Evolutionary conservation across 1,140 invertebrate species (phyloP).

Genomic region (Neotoxoptera formosana): DNA sequence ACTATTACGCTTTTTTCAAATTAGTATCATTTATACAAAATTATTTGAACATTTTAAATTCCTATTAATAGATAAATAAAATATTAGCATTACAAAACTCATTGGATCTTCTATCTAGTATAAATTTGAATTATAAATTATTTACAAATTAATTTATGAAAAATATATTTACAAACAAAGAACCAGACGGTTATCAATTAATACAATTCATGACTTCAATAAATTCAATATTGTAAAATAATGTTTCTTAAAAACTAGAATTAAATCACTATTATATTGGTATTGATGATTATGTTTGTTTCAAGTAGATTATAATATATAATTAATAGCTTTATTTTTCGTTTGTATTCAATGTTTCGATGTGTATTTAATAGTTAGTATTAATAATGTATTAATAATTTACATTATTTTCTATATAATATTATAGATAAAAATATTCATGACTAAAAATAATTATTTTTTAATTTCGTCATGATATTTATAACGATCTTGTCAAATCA

Average conservation of each 20-base stretch:
- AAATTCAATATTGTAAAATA: not conserved
- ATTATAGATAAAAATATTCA: not conserved
- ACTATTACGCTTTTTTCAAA: not conserved
- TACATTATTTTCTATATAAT: not conserved
- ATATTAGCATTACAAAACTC: not conserved
- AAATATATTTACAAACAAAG: too few species aligned
- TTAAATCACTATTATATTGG: not conserved
- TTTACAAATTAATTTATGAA: too few species aligned
- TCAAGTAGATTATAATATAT: too few species aligned
- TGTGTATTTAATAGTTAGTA: not conserved
- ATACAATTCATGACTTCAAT: too few species aligned
- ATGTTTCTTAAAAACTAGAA: not conserved
- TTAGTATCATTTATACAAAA: not conserved
- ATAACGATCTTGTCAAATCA: not conserved
- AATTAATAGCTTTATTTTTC: too few species aligned
- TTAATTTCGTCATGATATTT: not conserved
- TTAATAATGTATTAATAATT: too few species aligned
- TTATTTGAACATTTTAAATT: not conserved
- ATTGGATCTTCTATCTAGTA: too few species aligned
- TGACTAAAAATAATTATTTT: not conserved
- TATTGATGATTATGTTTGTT: too few species aligned
- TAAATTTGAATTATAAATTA: too few species aligned
- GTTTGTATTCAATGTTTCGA: not conserved
- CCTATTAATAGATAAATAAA: not conserved
- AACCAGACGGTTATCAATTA: too few species aligned